A percentile compares a stretch with the other conserved stretches of the same genome.
Evolutionary conservation across 1,140 invertebrate genomes (phyloP).

Genomic region (Colletes gigas): DNA sequence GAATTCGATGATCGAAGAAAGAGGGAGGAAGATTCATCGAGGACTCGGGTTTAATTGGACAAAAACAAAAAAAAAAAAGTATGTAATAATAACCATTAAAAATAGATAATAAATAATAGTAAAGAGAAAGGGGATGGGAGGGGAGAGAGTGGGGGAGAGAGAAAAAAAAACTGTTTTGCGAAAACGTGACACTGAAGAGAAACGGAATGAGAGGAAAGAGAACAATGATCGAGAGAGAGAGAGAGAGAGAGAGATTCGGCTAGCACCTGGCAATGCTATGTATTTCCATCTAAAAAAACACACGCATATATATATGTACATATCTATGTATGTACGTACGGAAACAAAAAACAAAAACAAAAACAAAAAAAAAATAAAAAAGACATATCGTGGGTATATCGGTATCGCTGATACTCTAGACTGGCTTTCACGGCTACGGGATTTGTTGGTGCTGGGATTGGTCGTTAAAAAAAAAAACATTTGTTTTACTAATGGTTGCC

Average conservation of each 20-base stretch:
- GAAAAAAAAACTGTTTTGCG: background rate
- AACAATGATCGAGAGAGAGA: conserved; percentile 20
- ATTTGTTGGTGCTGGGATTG: conserved; percentile 79
- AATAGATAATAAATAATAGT: background rate
- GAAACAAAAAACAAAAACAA: background rate
- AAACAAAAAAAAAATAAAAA: background rate
- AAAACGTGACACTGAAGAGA: conserved; percentile 15
- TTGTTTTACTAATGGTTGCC: conserved; percentile 76
- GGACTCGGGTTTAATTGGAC: background rate
- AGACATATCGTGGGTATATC: conserved; percentile 42
- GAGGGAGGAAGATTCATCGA: conserved; percentile 15
- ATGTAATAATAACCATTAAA: background rate
- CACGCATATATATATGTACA: conserved; percentile 56
- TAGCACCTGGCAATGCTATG: conserved; percentile 79
- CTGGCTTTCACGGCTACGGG: conserved; percentile 78
- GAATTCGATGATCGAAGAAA: conserved; percentile 12
- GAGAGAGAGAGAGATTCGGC: conserved; percentile 18
- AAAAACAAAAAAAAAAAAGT: background rate
- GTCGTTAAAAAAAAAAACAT: conserved; percentile 48
- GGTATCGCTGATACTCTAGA: conserved; percentile 76
- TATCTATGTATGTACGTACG: conserved; percentile 17
- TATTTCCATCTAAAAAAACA: conserved; percentile 64
- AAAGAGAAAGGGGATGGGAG: background rate
- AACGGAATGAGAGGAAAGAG: conserved; percentile 9
- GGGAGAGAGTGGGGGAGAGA: background rate